Conservation (phyloP, 2,113 vertebrate species). For the Ciconia maguari region DNA sequence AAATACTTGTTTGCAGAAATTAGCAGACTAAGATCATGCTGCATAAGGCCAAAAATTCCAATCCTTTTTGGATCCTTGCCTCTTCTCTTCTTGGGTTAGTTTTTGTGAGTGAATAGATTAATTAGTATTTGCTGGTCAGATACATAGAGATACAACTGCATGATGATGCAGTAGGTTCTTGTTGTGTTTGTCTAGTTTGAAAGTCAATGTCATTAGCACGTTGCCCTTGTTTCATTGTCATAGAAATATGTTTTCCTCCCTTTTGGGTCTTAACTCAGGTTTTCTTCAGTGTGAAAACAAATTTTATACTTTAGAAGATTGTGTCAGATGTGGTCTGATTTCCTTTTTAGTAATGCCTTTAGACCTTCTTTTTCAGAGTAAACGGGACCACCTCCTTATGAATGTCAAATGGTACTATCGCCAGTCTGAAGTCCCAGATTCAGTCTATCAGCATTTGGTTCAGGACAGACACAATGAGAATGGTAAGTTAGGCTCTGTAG, state of each 20-base stretch:
- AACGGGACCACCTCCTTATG: conserved; percentile 99
- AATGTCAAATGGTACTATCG: conserved; percentile 99
- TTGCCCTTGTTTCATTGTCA: neutral
- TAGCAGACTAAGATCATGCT: neutral
- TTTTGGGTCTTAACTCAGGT: neutral
- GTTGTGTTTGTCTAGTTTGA: neutral
- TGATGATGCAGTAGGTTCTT: neutral
- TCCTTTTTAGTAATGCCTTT: conserved; percentile 49
- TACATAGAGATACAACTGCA: rapidly evolving
- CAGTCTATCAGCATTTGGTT: conserved; percentile 99
- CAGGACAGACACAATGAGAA: conserved; percentile 99
- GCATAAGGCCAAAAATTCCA: neutral
- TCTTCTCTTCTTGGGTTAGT: neutral
- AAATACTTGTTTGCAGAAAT: neutral
- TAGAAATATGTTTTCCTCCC: neutral
- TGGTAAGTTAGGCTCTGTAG: conserved; percentile 74
- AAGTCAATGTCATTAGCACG: rapidly evolving
- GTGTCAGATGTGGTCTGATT: neutral
- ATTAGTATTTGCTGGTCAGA: neutral
- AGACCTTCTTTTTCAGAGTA: conserved; percentile 87
- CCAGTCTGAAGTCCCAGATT: conserved; percentile 98
- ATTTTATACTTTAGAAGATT: neutral
- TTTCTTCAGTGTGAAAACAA: neutral
- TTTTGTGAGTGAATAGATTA: rapidly evolving
- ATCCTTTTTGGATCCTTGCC: neutral